phyloP scores from a whole-genome alignment of 2,113 vertebrate species.

The Oryzias celebensis region DNA sequence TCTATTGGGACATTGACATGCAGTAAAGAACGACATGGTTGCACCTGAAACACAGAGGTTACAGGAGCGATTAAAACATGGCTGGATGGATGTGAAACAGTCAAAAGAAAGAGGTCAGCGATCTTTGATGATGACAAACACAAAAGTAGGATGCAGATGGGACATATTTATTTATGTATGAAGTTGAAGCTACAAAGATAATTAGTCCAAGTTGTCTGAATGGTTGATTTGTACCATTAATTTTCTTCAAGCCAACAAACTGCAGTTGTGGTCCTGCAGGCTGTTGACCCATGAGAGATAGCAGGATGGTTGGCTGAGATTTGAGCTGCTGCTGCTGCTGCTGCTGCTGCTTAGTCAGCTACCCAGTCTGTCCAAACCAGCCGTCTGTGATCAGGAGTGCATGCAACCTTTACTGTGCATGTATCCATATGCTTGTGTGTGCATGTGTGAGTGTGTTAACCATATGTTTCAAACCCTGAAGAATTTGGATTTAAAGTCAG shows the following conservation, averaged over 20 bases:
- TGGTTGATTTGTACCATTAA: no score
- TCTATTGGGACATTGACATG: constrained; percentile 4
- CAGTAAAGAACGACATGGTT: constrained; percentile 7
- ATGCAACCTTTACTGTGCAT: constrained; percentile 5
- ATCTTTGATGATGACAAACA: constrained; percentile 17
- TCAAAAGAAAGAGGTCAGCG: constrained; percentile 19
- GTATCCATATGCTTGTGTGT: not conserved
- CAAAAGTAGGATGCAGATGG: not conserved
- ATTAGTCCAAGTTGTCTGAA: no score
- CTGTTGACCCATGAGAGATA: constrained; percentile 35
- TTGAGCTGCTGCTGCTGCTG: constrained; percentile 18
- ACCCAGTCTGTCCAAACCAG: constrained; percentile 53
- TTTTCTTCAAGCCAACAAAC: constrained; percentile 11
- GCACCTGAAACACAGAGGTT: constrained; percentile 3
- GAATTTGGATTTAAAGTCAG: constrained; percentile 45
- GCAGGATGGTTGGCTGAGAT: constrained; percentile 49
- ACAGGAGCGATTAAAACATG: constrained; percentile 21
- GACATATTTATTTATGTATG: no score
- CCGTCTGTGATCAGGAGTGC: constrained; percentile 26
- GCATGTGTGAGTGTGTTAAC: constrained; percentile 6
- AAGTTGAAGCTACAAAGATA: no score
- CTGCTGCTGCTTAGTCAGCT: constrained; percentile 60
- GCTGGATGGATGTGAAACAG: not conserved
- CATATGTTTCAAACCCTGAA: constrained; percentile 53
- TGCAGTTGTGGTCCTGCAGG: constrained; percentile 6